phyloP scores from a whole-genome alignment of 1,140 invertebrate species.

The Brachionus sp. region DNA sequence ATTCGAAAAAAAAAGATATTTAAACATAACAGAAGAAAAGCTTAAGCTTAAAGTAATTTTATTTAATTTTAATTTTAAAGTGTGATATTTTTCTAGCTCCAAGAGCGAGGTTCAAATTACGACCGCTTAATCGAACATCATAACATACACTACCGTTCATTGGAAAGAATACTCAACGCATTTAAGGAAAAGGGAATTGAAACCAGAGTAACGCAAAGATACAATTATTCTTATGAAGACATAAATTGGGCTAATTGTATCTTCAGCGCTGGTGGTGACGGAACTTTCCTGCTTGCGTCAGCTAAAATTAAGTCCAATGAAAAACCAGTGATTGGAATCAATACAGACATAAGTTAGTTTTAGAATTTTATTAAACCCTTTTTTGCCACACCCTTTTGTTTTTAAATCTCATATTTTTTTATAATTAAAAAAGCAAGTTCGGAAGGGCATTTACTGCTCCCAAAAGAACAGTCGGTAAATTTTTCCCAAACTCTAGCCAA shows the following conservation, averaged over 20 bases:
- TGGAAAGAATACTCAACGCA: conserved; percentile 67
- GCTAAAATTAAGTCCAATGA: conserved; percentile 70
- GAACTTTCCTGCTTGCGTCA: conserved; percentile 90
- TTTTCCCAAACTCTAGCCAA: conserved; percentile 69
- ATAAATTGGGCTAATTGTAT: conserved; percentile 90
- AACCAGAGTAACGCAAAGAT: conserved; percentile 74
- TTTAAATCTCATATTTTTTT: conserved; percentile 39
- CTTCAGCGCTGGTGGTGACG: conserved; percentile 92
- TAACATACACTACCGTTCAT: conserved; percentile 72
- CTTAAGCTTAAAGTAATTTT: conserved; percentile 15
- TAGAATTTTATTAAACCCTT: not conserved
- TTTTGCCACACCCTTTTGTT: conserved; percentile 5
- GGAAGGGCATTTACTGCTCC: conserved; percentile 84
- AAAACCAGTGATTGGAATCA: conserved; percentile 91
- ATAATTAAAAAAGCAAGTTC: conserved; percentile 64
- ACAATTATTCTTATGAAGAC: conserved; percentile 67
- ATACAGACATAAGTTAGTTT: conserved; percentile 80
- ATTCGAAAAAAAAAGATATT: conserved; percentile 24
- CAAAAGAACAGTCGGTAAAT: conserved; percentile 68
- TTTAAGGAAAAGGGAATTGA: conserved; percentile 68
- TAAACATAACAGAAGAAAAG: not conserved
- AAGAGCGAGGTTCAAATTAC: conserved; percentile 74
- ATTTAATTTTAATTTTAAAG: not conserved
- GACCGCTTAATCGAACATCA: conserved; percentile 73
- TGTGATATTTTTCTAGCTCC: conserved; percentile 53